Evolutionary conservation across 1,140 invertebrate species (phyloP), one percentile per base, ranked within the genome.

Genomic region (Diploscapter pachys): DNA sequence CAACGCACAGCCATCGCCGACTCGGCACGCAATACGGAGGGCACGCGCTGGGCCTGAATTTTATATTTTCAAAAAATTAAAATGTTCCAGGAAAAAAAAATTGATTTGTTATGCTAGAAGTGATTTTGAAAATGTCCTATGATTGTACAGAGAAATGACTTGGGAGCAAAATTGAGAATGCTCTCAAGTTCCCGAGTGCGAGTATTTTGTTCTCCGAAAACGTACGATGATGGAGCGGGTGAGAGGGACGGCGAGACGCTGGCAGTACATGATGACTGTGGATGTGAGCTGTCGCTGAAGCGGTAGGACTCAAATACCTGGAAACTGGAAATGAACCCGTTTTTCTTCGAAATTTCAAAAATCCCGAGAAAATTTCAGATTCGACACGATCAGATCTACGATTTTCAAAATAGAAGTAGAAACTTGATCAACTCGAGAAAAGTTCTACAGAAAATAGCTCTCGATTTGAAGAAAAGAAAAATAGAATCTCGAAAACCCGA

Each of bases 201-300:
- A 70, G 8, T 11, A 2, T 11, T 9, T 8, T 31, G 31, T 0
- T 31, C 31, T 31, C 31, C 9, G 4, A 71, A 0, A 76, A 71
- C 71, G 54, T 67, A 71, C 71, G 50, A 80, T 64, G 66, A 81
- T 66, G 77, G 79, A 65, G 69, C 80, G 79, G 80, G 80, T 73
- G 66, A 81, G 70, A 51, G 80, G 80, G 63, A 79, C 73, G 70
- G 79, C 80, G 76, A 81, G 80, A 67, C 80, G 79, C 71, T 81
- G 80, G 77, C 72, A 78, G 80, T 80, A 81, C 80, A 81, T 80
- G n/a, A 70, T 62, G 51, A 31, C 54, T 72, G 70, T 31, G 59
- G 31, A 31, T 31, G 1, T 31, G 31, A 1, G 31, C 31, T 31
- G 31, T 31, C 31, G 31, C 31, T 31, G 31, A 31, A 31, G 31